Conservation (phyloP, 30 jellyfish, hydroid and myxozoan species). For the Morbakka virulenta region DNA sequence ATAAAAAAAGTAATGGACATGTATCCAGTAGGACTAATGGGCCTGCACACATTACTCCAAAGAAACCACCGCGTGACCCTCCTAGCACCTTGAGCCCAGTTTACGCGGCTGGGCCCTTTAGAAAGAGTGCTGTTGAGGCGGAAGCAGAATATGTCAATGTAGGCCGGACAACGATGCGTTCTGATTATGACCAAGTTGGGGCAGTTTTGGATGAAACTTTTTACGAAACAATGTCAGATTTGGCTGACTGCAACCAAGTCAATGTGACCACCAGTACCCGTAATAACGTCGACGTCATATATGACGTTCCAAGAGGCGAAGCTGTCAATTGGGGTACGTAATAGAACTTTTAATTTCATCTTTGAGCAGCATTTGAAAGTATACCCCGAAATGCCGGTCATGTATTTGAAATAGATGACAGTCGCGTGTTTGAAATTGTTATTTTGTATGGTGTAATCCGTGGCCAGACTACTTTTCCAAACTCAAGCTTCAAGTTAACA, state of each 20-base stretch:
- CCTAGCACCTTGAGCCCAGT: background rate
- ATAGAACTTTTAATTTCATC: too few species aligned
- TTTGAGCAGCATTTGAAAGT: too few species aligned
- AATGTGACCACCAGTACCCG: background rate
- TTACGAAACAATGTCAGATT: background rate
- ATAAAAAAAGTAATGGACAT: background rate
- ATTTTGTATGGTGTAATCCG: too few species aligned
- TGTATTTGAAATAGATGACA: too few species aligned
- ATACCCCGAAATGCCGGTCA: too few species aligned
- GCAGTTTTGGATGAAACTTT: background rate
- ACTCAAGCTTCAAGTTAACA: too few species aligned
- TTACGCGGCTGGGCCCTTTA: background rate
- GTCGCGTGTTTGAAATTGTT: too few species aligned
- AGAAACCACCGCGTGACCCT: background rate
- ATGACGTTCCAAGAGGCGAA: background rate
- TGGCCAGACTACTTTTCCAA: too few species aligned
- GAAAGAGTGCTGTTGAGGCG: background rate
- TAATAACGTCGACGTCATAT: background rate
- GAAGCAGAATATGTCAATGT: background rate
- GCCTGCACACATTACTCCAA: background rate
- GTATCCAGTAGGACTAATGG: background rate
- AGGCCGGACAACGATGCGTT: background rate
- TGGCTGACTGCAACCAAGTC: background rate
- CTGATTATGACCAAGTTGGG: background rate
- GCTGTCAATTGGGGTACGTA: too few species aligned